These are phyloP conservation scores for Macquaria australasica DNA, from an alignment of 2,113 vertebrate genomes.

Conservation along the genomic window DNA sequence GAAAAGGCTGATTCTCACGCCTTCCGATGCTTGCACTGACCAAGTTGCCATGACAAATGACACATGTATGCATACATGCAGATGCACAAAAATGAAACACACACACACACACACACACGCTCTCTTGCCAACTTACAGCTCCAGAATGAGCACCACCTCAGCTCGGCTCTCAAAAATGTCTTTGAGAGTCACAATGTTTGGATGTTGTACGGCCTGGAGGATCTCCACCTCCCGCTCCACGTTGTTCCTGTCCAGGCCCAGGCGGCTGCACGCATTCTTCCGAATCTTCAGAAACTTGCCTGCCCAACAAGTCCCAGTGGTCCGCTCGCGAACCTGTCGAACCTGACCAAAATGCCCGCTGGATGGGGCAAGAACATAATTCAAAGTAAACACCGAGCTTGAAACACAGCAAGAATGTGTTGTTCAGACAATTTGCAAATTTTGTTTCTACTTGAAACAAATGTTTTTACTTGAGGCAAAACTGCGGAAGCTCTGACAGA, in stretches of 20 bases:
- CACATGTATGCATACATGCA: not conserved
- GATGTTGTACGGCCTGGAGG: constrained; percentile 82
- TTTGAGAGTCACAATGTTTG: constrained; percentile 82
- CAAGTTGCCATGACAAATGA: not conserved
- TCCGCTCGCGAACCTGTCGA: constrained; percentile 76
- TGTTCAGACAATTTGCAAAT: not conserved
- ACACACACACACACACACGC: not conserved
- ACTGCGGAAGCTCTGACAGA: not conserved
- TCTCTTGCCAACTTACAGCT: constrained; percentile 82
- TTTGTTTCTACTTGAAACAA: too few relatives aligned
- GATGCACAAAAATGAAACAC: not conserved
- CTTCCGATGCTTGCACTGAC: not conserved
- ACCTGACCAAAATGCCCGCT: constrained; percentile 88
- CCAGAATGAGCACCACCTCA: constrained; percentile 86
- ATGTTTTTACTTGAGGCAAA: not conserved
- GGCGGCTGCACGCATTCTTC: constrained; percentile 73
- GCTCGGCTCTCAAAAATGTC: constrained; percentile 86
- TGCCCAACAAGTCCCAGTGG: constrained; percentile 75
- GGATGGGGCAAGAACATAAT: constrained; percentile 2
- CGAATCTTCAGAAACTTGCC: constrained; percentile 84
- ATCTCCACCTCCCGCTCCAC: constrained; percentile 85
- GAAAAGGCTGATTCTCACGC: not conserved
- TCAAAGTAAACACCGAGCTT: not conserved
- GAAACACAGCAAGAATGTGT: not conserved
- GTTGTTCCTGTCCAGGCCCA: constrained; percentile 74